A percentile compares a stretch with the other conserved stretches of the same genome.
Evolutionary conservation across 2,113 vertebrate genomes (phyloP).

Genomic region (Syngnathus floridae): DNA sequence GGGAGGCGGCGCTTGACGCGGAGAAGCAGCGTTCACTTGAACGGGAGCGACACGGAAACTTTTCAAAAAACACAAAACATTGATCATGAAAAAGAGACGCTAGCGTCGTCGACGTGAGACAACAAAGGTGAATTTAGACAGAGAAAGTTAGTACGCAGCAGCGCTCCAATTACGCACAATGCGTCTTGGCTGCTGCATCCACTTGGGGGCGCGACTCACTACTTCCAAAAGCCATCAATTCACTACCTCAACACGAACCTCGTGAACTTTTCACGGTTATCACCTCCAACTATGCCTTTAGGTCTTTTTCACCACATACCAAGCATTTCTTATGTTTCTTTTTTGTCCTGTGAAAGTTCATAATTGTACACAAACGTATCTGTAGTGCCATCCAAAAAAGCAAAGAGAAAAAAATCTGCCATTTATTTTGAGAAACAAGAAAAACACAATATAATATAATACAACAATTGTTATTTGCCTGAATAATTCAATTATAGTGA

Average conservation of each 20-base stretch:
- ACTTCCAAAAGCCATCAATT: neutral
- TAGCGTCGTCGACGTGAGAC: too few species aligned
- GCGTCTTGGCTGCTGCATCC: neutral
- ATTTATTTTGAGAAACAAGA: neutral
- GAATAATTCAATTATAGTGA: neutral
- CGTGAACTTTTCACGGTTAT: neutral
- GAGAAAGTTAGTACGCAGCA: neutral
- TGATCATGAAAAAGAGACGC: neutral
- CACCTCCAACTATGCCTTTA: neutral
- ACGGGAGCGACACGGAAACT: too few species aligned
- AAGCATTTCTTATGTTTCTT: neutral
- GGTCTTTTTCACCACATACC: neutral
- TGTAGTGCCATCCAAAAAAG: neutral
- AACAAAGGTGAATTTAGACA: neutral
- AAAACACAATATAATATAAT: neutral
- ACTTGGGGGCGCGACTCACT: neutral
- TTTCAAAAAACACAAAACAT: neutral
- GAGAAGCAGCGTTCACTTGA: neutral
- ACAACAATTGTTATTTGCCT: neutral
- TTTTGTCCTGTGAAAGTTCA: neutral
- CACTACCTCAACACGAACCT: neutral
- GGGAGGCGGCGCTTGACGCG: conserved; percentile 42
- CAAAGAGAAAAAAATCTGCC: neutral
- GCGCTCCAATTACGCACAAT: neutral
- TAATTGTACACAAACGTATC: neutral